phyloP scores from a whole-genome alignment of 2,113 vertebrate species.

The Hylia prasina region DNA sequence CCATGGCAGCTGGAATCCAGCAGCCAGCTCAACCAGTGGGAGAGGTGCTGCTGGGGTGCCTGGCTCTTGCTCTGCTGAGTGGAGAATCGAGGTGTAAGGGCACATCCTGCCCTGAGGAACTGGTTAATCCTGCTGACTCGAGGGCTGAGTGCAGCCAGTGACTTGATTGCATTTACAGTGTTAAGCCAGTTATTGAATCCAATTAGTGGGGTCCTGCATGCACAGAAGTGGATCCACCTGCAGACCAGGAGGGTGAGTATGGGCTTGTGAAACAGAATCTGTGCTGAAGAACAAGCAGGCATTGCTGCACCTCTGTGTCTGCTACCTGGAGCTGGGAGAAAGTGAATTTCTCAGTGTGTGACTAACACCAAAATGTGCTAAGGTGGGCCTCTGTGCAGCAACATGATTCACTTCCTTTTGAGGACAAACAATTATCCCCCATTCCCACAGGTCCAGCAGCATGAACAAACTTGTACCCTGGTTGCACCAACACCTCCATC shows the following conservation, averaged over 20 bases:
- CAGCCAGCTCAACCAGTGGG: not conserved
- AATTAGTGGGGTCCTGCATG: not conserved
- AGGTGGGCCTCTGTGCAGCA: not conserved
- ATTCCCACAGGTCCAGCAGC: not conserved
- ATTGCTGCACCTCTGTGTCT: not conserved
- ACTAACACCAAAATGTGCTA: not conserved
- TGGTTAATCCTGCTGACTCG: not conserved
- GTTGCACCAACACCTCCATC: not conserved
- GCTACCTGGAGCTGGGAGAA: not conserved
- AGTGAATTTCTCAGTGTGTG: not conserved
- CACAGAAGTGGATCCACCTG: not conserved
- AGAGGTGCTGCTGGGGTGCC: not conserved
- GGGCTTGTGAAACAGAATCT: not conserved
- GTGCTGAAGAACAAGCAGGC: not conserved
- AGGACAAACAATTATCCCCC: not conserved
- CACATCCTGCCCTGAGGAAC: not conserved
- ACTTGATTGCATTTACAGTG: not conserved
- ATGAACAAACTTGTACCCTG: accelerated
- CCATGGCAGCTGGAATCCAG: not conserved
- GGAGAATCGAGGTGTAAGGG: not conserved
- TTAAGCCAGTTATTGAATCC: not conserved
- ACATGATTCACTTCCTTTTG: not conserved
- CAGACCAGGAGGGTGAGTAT: not conserved
- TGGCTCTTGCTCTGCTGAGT: not conserved
- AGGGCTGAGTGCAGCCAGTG: not conserved